Evolutionary conservation across 2,888 invertebrate genomes (phyloP).

Genomic region (Lypha dubia): DNA sequence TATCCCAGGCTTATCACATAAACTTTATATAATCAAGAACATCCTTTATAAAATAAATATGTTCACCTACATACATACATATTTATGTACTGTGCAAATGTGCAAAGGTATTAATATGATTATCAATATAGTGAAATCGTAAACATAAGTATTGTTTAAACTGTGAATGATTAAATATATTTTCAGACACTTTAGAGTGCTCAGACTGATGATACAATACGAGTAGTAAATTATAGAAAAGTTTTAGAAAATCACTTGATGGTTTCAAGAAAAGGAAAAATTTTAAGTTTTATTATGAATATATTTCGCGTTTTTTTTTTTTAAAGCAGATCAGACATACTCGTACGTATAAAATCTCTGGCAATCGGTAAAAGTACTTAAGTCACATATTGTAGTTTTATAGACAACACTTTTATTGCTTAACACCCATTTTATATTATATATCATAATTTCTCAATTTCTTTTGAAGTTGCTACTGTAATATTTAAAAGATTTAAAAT

Average conservation of each 20-base stretch:
- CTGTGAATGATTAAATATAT: conserved; percentile 47
- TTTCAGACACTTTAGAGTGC: conserved; percentile 46
- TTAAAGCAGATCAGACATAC: too few species aligned
- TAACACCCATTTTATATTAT: too few species aligned
- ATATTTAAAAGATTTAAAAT: too few species aligned
- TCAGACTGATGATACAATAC: conserved; percentile 56
- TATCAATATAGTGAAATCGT: conserved; percentile 51
- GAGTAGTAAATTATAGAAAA: neutral
- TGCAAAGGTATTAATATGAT: conserved; percentile 46
- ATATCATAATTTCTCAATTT: too few species aligned
- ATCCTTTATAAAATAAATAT: conserved; percentile 30
- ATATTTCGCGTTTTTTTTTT: too few species aligned
- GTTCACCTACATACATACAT: neutral
- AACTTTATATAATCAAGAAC: conserved; percentile 51
- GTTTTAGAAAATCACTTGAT: neutral
- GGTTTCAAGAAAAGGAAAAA: conserved; percentile 14
- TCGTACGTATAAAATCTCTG: too few species aligned
- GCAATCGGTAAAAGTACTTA: too few species aligned
- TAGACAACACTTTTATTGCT: too few species aligned
- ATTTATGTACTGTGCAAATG: neutral
- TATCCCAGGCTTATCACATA: conserved; percentile 68
- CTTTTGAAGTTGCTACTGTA: too few species aligned
- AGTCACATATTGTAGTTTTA: too few species aligned
- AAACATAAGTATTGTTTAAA: conserved; percentile 46
- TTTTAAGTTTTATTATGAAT: too few species aligned